A percentile compares a stretch with the other conserved stretches of the same genome.
Conservation (phyloP, 2,113 vertebrate genomes). For the Tursiops truncatus region DNA sequence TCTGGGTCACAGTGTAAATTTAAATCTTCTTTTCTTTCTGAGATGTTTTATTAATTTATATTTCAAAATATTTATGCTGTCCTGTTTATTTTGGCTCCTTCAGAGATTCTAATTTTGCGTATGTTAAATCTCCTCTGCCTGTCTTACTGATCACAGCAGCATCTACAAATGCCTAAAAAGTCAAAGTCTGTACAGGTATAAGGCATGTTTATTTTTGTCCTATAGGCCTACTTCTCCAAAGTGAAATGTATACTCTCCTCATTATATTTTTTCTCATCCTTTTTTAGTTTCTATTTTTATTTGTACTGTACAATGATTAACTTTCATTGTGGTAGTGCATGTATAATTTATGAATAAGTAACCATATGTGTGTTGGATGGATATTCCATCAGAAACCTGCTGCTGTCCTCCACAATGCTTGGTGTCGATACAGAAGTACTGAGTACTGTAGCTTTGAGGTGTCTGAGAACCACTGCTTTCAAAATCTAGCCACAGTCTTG, state of each 20-base stretch:
- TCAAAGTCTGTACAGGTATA: too few relatives aligned
- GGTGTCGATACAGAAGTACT: rapidly evolving
- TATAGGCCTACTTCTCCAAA: neutral
- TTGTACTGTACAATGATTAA: neutral
- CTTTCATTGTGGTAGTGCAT: neutral
- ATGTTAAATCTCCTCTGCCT: neutral
- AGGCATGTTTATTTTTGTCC: neutral
- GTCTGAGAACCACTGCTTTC: neutral
- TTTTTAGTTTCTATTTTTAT: neutral
- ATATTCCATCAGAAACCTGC: too few relatives aligned
- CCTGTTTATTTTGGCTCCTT: neutral
- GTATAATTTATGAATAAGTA: neutral
- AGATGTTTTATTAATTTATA: neutral
- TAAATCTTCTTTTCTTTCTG: neutral
- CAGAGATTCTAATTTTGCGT: neutral
- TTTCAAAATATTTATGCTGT: neutral
- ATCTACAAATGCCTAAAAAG: neutral
- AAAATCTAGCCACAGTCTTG: neutral
- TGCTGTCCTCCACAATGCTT: neutral
- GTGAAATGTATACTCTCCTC: neutral
- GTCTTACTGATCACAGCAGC: neutral
- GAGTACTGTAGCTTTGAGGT: too few relatives aligned
- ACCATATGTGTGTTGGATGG: rapidly evolving
- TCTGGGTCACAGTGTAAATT: neutral
- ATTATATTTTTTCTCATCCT: neutral